Conservation (phyloP, 2,888 invertebrate species). For the Trisateles emortualis region DNA sequence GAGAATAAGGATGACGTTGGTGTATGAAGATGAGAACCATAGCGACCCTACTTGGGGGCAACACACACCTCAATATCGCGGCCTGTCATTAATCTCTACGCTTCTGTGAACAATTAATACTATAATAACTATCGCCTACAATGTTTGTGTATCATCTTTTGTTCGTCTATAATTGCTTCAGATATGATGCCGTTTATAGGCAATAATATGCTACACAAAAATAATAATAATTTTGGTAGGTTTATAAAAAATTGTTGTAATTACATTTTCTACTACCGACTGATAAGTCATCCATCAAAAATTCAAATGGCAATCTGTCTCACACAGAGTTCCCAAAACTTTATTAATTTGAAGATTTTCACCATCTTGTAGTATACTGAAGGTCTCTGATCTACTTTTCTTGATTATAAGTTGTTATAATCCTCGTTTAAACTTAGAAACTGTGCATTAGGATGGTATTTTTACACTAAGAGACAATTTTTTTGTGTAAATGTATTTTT, state of each 20-base stretch:
- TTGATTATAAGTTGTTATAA: too few relatives aligned
- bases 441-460: too few relatives aligned
- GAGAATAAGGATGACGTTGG: neutral
- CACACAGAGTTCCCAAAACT: neutral
- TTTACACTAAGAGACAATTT: too few relatives aligned
- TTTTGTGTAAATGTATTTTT: too few relatives aligned
- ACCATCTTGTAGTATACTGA: too few relatives aligned
- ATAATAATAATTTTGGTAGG: neutral
- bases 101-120: slow-evolving; percentile 50
- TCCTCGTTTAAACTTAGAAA: too few relatives aligned
- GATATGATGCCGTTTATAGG: neutral
- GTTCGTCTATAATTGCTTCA: slow-evolving; percentile 9
- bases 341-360: neutral
- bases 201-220: neutral
- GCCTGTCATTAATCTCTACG: slow-evolving; percentile 60
- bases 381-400: too few relatives aligned
- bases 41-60: slow-evolving; percentile 24
- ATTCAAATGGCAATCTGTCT: too few relatives aligned
- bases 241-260: neutral
- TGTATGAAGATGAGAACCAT: neutral
- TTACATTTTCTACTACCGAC: neutral
- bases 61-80: slow-evolving; percentile 54
- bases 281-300: neutral
- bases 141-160: slow-evolving; percentile 19
- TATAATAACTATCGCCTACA: slow-evolving; percentile 34